Conservation (phyloP, 2,113 vertebrate genomes). For the cat (Felis catus) region DNA sequence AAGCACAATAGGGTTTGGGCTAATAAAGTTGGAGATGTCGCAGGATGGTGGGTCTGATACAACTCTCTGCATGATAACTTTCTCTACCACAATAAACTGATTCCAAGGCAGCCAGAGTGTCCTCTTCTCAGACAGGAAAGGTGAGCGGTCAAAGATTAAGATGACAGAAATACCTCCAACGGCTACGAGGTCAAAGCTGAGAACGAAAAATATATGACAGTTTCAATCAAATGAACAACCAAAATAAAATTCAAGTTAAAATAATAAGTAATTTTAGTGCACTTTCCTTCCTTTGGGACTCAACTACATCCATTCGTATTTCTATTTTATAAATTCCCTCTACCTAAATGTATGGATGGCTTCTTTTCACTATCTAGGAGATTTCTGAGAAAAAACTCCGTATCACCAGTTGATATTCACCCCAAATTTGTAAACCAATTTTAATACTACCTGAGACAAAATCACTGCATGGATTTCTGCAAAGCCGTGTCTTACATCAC, state of each 20-base stretch:
- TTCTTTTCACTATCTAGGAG: slow-evolving; percentile 46
- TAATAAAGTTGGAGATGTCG: slow-evolving; percentile 92
- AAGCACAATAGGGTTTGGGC: slow-evolving; percentile 95
- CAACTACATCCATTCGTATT: not conserved
- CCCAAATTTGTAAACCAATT: not conserved
- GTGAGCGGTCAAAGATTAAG: slow-evolving; percentile 96
- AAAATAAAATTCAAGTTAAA: slow-evolving; percentile 9
- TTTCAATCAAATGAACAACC: slow-evolving; percentile 23
- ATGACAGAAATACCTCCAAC: slow-evolving; percentile 94
- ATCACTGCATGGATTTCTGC: not conserved
- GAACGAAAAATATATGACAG: slow-evolving; percentile 63
- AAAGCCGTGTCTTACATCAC: not conserved
- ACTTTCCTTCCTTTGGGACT: not conserved
- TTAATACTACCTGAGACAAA: slow-evolving; percentile 47
- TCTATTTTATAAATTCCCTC: slow-evolving; percentile 30
- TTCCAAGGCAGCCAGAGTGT: slow-evolving; percentile 98
- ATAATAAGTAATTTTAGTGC: not conserved
- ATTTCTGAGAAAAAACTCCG: not conserved
- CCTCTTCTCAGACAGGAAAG: slow-evolving; percentile 93
- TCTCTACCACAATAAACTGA: slow-evolving; percentile 95
- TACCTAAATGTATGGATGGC: not conserved
- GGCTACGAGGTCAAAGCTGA: slow-evolving; percentile 97
- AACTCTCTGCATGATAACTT: slow-evolving; percentile 93
- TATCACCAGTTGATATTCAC: not conserved
- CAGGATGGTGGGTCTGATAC: slow-evolving; percentile 86